Evolutionary conservation across 1,140 invertebrate genomes (phyloP).

Genomic region (Psilanteris sp.): DNA sequence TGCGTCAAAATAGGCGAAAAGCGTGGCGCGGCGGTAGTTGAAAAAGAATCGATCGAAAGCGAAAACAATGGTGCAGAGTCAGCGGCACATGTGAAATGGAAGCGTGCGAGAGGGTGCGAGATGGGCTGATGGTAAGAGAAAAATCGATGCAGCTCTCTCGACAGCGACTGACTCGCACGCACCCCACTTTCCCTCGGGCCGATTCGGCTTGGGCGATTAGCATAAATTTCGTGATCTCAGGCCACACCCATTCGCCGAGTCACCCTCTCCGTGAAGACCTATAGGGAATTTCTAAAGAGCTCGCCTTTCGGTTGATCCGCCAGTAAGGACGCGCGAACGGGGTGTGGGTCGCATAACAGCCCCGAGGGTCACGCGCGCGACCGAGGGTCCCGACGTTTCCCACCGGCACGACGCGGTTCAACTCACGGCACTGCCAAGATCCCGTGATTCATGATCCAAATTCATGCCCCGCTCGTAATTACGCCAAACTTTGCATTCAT

Average conservation of each 20-base stretch:
- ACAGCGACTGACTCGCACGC: constrained; percentile 51
- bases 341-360: constrained; percentile 31
- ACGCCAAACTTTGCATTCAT: constrained; percentile 17
- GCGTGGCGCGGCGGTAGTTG: constrained; percentile 10
- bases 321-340: constrained; percentile 45
- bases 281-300: constrained; percentile 53
- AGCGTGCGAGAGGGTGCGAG: constrained; percentile 24
- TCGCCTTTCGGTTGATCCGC: constrained; percentile 49
- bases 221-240: constrained; percentile 67
- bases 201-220: constrained; percentile 66
- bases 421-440: constrained; percentile 33
- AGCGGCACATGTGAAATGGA: constrained; percentile 20
- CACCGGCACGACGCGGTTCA: constrained; percentile 11
- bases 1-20: neutral
- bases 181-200: constrained; percentile 66
- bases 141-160: constrained; percentile 75
- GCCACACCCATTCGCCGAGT: constrained; percentile 68
- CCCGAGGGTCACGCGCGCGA: constrained; percentile 25
- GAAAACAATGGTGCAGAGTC: constrained; percentile 38
- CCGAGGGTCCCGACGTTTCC: constrained; percentile 31
- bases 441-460: constrained; percentile 47
- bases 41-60: constrained; percentile 56
- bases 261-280: constrained; percentile 52
- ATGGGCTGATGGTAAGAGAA: constrained; percentile 59
- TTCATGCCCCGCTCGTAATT: constrained; percentile 11